These are phyloP conservation scores for Ditylenchus dipsaci DNA, from an alignment of 1,140 invertebrate genomes.

Conservation along the genomic window DNA sequence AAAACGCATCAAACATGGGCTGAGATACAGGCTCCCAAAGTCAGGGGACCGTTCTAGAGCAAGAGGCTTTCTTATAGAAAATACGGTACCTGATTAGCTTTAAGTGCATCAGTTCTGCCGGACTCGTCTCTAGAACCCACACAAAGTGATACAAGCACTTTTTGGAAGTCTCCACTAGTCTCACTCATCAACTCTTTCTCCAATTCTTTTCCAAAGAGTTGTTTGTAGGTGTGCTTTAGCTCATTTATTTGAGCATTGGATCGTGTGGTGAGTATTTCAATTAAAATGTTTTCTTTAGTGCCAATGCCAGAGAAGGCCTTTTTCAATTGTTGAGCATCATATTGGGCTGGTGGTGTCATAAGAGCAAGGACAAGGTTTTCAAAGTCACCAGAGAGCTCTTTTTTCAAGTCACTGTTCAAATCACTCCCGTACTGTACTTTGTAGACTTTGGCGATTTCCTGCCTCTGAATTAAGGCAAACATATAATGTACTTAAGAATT, in stretches of 20 bases:
- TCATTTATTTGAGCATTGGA: slow-evolving; percentile 61
- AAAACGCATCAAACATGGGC: no score
- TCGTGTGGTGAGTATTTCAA: slow-evolving; percentile 63
- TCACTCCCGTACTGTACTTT: slow-evolving; percentile 91
- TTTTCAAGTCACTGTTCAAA: slow-evolving; percentile 80
- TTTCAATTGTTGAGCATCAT: slow-evolving; percentile 74
- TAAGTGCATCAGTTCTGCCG: slow-evolving; percentile 46
- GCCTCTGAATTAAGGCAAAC: slow-evolving; percentile 65
- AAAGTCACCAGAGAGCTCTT: slow-evolving; percentile 82
- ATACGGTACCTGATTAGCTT: slow-evolving; percentile 37
- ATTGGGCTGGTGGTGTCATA: slow-evolving; percentile 79
- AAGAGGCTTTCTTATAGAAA: no score
- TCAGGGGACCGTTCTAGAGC: no score
- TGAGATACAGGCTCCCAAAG: no score
- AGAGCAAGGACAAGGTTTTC: slow-evolving; percentile 79
- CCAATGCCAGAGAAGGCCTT: slow-evolving; percentile 71
- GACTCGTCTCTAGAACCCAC: slow-evolving; percentile 57
- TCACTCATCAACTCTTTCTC: slow-evolving; percentile 84
- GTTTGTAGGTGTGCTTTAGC: slow-evolving; percentile 59
- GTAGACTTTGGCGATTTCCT: slow-evolving; percentile 75
- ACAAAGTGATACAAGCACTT: slow-evolving; percentile 70
- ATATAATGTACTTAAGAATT: no score
- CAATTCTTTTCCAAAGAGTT: slow-evolving; percentile 76
- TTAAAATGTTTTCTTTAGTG: slow-evolving; percentile 61
- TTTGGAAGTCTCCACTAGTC: slow-evolving; percentile 85